A percentile compares a stretch with the other conserved stretches of the same genome.
Evolutionary conservation across 2,797 vertebrate species (phyloP).

Genomic region (Danio tinwini): DNA sequence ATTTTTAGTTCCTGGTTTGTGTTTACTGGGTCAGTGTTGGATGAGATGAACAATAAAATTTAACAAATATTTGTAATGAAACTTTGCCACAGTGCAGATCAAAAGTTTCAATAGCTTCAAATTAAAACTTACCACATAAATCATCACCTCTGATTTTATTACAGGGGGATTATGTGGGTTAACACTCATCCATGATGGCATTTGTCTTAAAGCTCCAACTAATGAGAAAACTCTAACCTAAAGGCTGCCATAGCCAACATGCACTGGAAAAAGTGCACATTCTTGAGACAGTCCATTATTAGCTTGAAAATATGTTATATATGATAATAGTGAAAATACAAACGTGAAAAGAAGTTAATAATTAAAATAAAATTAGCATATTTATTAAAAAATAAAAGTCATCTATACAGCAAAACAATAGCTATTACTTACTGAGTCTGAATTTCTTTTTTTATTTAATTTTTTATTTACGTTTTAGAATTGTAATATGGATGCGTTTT

Average conservation of each 20-base stretch:
- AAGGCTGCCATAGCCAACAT: constrained; percentile 13
- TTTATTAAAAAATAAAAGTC: no score
- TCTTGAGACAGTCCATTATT: not conserved
- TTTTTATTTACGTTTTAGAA: no score
- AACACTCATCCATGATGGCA: constrained; percentile 41
- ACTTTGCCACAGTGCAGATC: constrained; percentile 15
- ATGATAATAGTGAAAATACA: not conserved
- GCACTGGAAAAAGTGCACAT: constrained; percentile 13
- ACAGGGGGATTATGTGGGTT: constrained; percentile 54
- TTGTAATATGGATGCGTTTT: no score
- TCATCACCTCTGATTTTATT: constrained; percentile 45
- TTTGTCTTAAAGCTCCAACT: constrained; percentile 53
- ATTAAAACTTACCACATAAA: constrained; percentile 48
- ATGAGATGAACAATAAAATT: constrained; percentile 17
- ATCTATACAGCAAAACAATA: no score
- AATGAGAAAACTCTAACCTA: constrained; percentile 44
- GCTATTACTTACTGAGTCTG: no score
- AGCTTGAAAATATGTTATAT: not conserved
- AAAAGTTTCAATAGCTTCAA: constrained; percentile 37
- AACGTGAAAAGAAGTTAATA: not conserved
- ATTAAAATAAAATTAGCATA: not conserved
- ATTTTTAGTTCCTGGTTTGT: not conserved
- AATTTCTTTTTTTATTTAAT: no score
- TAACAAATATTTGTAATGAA: constrained; percentile 17
- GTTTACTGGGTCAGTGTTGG: not conserved